Conservation (phyloP, 2,888 invertebrate genomes). For the Oxystoma pomonae region DNA sequence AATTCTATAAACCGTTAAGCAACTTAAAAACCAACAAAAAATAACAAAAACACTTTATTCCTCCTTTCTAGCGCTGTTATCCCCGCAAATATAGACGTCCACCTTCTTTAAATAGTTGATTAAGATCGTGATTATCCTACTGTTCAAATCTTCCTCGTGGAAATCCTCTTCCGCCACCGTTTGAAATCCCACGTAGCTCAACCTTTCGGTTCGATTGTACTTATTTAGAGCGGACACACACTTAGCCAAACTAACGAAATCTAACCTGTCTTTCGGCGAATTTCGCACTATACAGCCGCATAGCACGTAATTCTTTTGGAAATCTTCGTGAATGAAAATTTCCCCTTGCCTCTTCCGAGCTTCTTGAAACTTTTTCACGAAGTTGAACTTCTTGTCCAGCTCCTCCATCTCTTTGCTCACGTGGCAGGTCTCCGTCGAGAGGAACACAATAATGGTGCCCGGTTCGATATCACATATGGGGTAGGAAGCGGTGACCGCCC, state of each 20-base stretch:
- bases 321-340: slow-evolving; percentile 29
- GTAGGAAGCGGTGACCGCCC: slow-evolving; percentile 28
- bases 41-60: not conserved
- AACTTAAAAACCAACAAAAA: too few relatives aligned
- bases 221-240: slow-evolving; percentile 28
- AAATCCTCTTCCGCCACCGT: slow-evolving; percentile 29
- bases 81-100: slow-evolving; percentile 36
- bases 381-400: slow-evolving; percentile 37
- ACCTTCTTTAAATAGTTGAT: slow-evolving; percentile 33
- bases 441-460: slow-evolving; percentile 40
- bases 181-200: slow-evolving; percentile 28
- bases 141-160: slow-evolving; percentile 30
- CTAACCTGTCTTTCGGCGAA: slow-evolving; percentile 22
- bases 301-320: slow-evolving; percentile 27
- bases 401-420: slow-evolving; percentile 33
- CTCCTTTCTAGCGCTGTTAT: not conserved
- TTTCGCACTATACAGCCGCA: slow-evolving; percentile 35
- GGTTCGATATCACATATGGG: slow-evolving; percentile 35
- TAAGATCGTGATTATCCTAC: slow-evolving; percentile 41
- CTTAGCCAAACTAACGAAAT: slow-evolving; percentile 27
- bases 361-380: slow-evolving; percentile 31
- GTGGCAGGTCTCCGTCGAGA: slow-evolving; percentile 36
- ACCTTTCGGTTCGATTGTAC: slow-evolving; percentile 20
- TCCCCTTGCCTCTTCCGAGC: slow-evolving; percentile 29
- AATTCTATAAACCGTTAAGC: not conserved